phyloP scores from a whole-genome alignment of 1,140 invertebrate species.

The Gryllus bimaculatus region DNA sequence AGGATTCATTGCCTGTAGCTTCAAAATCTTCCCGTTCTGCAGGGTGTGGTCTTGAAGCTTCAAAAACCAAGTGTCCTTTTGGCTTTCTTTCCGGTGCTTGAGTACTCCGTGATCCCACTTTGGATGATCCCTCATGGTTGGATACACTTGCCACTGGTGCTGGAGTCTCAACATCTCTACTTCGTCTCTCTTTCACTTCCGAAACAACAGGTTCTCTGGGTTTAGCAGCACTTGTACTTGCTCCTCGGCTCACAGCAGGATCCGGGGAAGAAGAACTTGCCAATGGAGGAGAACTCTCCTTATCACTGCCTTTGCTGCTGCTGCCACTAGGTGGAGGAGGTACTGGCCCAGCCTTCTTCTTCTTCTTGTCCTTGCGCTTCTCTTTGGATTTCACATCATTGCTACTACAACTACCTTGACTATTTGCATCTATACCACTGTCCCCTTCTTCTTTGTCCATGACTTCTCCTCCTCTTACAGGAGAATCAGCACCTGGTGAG shows the following conservation, averaged over 20 bases:
- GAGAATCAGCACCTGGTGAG: constrained; percentile 32
- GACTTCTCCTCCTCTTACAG: constrained; percentile 27
- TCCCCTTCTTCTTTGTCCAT: constrained; percentile 69
- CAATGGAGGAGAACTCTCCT: constrained; percentile 15
- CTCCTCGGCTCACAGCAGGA: background rate
- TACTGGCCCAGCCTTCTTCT: constrained; percentile 46
- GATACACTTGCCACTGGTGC: background rate
- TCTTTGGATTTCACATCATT: constrained; percentile 56
- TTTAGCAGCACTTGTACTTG: background rate
- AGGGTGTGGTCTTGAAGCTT: constrained; percentile 46
- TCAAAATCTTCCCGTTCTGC: constrained; percentile 58
- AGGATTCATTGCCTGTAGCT: constrained; percentile 52
- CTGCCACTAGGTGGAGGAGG: background rate
- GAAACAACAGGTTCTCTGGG: background rate
- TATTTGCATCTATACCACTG: constrained; percentile 78
- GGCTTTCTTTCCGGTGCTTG: constrained; percentile 33
- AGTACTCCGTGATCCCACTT: background rate
- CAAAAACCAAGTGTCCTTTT: constrained; percentile 45
- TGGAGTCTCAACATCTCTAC: constrained; percentile 7
- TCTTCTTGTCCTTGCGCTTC: constrained; percentile 68
- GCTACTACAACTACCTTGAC: constrained; percentile 72
- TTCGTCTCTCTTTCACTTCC: constrained; percentile 13
- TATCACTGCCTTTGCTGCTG: constrained; percentile 13
- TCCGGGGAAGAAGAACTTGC: background rate
- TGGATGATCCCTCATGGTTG: background rate